phyloP scores from a whole-genome alignment of 2,888 invertebrate genomes.

The Meganola albula region DNA sequence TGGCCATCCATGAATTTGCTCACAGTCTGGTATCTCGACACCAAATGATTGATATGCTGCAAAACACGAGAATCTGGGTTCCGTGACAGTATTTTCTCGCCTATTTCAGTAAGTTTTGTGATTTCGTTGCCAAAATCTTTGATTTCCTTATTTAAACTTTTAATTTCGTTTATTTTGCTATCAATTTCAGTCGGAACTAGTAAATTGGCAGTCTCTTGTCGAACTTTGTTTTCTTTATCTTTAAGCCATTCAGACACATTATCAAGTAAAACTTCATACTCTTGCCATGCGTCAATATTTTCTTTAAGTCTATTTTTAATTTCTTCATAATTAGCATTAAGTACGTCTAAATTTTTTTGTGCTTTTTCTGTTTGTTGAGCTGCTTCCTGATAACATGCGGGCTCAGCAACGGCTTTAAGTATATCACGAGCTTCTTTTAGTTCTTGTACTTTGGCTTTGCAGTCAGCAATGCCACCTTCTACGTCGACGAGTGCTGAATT shows the following conservation, averaged over 20 bases:
- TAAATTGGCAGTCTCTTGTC: constrained; percentile 84
- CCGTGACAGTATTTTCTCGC: constrained; percentile 84
- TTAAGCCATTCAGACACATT: constrained; percentile 86
- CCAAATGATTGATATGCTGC: constrained; percentile 88
- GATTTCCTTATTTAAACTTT: constrained; percentile 80
- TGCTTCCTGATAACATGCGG: constrained; percentile 82
- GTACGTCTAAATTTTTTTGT: constrained; percentile 82
- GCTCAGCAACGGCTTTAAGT: constrained; percentile 84
- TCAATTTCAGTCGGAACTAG: constrained; percentile 83
- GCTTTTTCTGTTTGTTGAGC: constrained; percentile 83
- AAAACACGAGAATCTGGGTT: constrained; percentile 90
- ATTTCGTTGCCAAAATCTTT: constrained; percentile 81
- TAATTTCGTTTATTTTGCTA: constrained; percentile 82
- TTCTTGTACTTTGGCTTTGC: constrained; percentile 81
- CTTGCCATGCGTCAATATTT: constrained; percentile 86
- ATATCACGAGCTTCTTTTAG: constrained; percentile 84
- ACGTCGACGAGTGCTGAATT: constrained; percentile 87
- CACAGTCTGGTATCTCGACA: constrained; percentile 85
- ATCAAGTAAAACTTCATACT: constrained; percentile 87
- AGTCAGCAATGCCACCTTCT: constrained; percentile 83
- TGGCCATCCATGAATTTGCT: constrained; percentile 83
- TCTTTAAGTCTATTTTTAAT: constrained; percentile 83
- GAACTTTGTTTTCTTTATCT: constrained; percentile 85
- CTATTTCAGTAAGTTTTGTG: constrained; percentile 80
- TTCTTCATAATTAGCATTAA: constrained; percentile 82